phyloP scores from a whole-genome alignment of 2,113 vertebrate species.

The Siniperca chuatsi region DNA sequence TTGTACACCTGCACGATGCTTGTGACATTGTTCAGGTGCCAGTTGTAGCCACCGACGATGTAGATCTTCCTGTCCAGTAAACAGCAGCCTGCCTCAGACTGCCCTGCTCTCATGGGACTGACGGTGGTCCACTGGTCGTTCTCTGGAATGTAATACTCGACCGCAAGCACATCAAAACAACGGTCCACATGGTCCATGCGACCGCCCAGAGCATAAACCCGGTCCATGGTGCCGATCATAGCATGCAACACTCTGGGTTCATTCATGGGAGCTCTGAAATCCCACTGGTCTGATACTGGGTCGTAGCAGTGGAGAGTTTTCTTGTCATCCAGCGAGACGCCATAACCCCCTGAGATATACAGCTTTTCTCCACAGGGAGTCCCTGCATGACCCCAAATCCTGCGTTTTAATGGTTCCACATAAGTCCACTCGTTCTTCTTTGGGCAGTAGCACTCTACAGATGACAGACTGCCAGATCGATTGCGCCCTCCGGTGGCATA shows the following conservation, averaged over 20 bases:
- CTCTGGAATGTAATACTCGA: conserved; percentile 94
- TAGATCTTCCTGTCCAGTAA: conserved; percentile 93
- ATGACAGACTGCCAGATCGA: conserved; percentile 93
- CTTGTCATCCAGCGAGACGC: conserved; percentile 95
- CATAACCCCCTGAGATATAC: conserved; percentile 95
- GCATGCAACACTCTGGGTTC: conserved; percentile 94
- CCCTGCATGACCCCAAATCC: conserved; percentile 96
- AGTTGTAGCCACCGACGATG: conserved; percentile 95
- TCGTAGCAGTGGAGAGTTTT: conserved; percentile 95
- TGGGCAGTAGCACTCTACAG: conserved; percentile 94
- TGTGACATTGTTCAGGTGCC: conserved; percentile 98
- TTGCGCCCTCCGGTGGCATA: conserved; percentile 96
- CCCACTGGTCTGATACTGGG: conserved; percentile 89
- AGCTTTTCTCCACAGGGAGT: conserved; percentile 86
- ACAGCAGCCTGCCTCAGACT: conserved; percentile 96
- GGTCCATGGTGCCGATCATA: conserved; percentile 87
- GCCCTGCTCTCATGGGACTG: conserved; percentile 93
- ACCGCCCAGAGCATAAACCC: conserved; percentile 92
- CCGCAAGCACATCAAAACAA: conserved; percentile 94
- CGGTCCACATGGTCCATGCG: conserved; percentile 98
- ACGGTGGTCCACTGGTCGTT: conserved; percentile 95
- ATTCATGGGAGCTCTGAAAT: conserved; percentile 93
- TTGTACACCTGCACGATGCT: conserved; percentile 98
- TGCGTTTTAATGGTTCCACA: conserved; percentile 91
- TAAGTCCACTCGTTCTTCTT: conserved; percentile 92